Evolutionary conservation across 2,797 vertebrate species (phyloP).

Genomic region (Dendrocincla fuliginosa): DNA sequence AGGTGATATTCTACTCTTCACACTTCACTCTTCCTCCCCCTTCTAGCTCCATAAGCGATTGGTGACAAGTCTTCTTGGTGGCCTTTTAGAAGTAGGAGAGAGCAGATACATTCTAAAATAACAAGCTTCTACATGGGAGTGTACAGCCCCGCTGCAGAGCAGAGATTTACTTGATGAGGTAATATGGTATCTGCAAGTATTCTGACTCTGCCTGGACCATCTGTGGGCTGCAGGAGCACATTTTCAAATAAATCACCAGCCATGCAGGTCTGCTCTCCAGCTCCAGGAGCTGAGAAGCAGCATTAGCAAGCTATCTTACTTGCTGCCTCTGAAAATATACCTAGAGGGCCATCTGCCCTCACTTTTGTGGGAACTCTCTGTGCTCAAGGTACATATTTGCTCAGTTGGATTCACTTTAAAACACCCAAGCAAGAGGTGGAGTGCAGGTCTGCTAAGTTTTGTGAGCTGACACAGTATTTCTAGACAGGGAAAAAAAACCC

Average conservation of each 20-base stretch:
- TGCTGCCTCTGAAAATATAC: not conserved
- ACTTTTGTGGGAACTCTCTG: not conserved
- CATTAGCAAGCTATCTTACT: not conserved
- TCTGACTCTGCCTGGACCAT: constrained; percentile 24
- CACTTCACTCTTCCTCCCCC: constrained; percentile 63
- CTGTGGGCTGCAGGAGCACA: constrained; percentile 23
- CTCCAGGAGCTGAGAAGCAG: not conserved
- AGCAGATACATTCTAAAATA: constrained; percentile 59
- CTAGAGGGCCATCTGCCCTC: not conserved
- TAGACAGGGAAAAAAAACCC: not conserved
- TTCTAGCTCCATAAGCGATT: constrained; percentile 30
- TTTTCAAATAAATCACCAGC: constrained; percentile 35
- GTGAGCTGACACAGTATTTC: not conserved
- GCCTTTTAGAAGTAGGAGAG: constrained; percentile 61
- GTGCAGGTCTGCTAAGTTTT: not conserved
- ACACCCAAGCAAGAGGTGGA: not conserved
- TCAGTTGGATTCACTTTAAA: not conserved
- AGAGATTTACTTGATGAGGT: constrained; percentile 25
- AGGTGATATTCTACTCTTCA: constrained; percentile 69
- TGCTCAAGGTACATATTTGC: not conserved
- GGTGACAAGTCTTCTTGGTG: constrained; percentile 54
- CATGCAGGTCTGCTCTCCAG: not conserved
- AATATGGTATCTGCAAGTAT: constrained; percentile 44
- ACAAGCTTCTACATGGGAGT: constrained; percentile 50
- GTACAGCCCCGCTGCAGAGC: not conserved